Evolutionary conservation across 2,113 vertebrate genomes (phyloP), one percentile per base, ranked within the genome.

Genomic region (Zapornia atra): DNA sequence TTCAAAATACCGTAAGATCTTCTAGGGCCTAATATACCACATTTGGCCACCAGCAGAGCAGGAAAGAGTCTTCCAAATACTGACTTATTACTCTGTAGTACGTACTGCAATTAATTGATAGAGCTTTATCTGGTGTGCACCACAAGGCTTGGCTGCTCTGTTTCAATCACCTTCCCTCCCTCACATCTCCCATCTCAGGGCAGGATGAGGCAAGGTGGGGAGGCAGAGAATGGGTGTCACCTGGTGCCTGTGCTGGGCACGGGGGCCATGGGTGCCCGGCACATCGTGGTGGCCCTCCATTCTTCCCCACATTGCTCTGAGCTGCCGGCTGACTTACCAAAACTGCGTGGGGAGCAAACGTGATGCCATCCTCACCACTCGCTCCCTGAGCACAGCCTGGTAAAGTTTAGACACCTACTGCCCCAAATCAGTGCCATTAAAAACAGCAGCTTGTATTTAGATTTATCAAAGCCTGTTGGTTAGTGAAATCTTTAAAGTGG

Each of bases 161-260:
- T n/a, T 38, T 24, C 1, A 1, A 31, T 20, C 53, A 77, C 36
- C 15, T 66, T 14, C 25, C 7, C 16, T 14, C 25, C 8, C 16
- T 63, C 60, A n/a, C 1, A 0, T 29, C 75, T 40, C 0, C 0
- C 17, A 28, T 38, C 60, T 78, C 12, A 4, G 51, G 40, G 22
- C 28, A 81, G 18, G 16, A 54, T 10, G 17, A 61, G 40, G 28
- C 59, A 51, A 77, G 29, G 48, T 31, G 28, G 10, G 44, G 34
- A 54, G 14, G n/a, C 26, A 76, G 18, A 36, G 17, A 56, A 10
- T 0, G 2, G 34, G 6, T 69, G 14, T 51, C 57, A 56, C 14
- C 8, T 1, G 2, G 31, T 29, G 20, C 34, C 53, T 0, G 0
- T 66, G 34, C 34, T 0, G 3, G 15, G 28, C 1, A 1, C 1